Evolutionary conservation across 2,797 vertebrate species (phyloP), one percentile per base, ranked within the genome.

Genomic region (Acrocephalus scirpaceus): DNA sequence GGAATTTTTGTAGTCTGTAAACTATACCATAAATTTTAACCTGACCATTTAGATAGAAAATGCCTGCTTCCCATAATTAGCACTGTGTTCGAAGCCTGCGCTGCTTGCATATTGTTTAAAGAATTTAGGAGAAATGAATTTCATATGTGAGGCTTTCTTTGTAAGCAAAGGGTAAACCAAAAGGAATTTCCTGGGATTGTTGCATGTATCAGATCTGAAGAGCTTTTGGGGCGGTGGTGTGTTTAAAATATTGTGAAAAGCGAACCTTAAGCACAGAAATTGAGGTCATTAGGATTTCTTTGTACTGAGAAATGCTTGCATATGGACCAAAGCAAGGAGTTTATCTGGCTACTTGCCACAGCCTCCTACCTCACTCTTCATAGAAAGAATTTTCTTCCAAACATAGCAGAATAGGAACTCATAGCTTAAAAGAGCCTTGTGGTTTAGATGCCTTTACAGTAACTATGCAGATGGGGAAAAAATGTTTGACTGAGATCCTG

Each of bases 171-270:
- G 76, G 90, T 92, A 94, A 97, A 93, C 91, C 93, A 81, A 91
- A 96, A 95, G 90, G 94, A 92, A 94, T 97, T 95, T 97, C 95
- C 96, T 95, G 95, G 95, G 88, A 88, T 96, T 93, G 93, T 94
- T 97, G 88, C 65, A 42, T 71, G 34, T 86, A 71, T 95, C 82
- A 56, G 92, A 90, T 93, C 74, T 94, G 88, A 95, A 78, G 81
- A 89, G 76, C 44, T n/a, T 92, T 94, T 79, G 60, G 67, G 82
- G 73, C 6, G 32, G 53, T 84, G 66, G 32, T 83, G 36, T 77
- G 53, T 93, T 95, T 96, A 90, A 93, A 91, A 88, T 65, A 54
- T 27, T 93, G 61, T 87, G 73, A 89, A 94, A 92, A 94, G 48
- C n/a, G 20, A 95, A 96, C 75, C 74, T 91, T 78, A 91, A 58